phyloP scores from a whole-genome alignment of 2,797 vertebrate genomes.

The Myotis findleyi region DNA sequence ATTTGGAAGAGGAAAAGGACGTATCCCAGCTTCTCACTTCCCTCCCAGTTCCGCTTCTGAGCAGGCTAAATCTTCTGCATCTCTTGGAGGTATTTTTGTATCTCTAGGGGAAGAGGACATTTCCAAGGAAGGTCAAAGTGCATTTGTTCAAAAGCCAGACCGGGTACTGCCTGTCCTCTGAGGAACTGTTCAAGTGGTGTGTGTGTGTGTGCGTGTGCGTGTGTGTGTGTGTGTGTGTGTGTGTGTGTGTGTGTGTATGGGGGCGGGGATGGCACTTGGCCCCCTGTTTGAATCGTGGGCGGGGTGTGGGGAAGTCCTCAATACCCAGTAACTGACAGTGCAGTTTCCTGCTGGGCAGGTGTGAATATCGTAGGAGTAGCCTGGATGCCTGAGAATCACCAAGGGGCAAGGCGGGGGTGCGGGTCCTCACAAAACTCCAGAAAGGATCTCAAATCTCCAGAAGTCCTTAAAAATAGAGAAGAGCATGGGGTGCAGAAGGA shows the following conservation, averaged over 20 bases:
- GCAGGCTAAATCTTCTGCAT: not conserved
- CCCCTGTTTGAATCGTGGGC: not conserved
- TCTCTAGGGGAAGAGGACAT: not conserved
- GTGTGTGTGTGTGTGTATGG: no score
- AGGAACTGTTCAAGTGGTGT: not conserved
- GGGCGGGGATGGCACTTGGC: no score
- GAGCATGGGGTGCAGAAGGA: not conserved
- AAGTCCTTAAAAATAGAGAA: not conserved
- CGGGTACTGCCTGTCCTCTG: not conserved
- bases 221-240: no score
- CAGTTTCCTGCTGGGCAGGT: not conserved
- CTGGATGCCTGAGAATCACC: not conserved
- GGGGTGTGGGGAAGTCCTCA: not conserved
- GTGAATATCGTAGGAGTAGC: rapidly evolving
- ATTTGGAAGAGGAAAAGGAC: not conserved
- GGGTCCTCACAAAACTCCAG: not conserved
- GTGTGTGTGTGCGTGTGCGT: no score
- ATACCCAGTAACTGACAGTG: not conserved
- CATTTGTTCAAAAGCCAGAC: not conserved
- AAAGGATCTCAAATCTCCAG: not conserved
- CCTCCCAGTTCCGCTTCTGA: not conserved
- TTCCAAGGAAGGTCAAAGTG: not conserved
- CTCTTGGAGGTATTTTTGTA: not conserved
- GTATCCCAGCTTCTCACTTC: not conserved
- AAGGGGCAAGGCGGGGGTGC: no score